phyloP scores from a whole-genome alignment of 2,888 invertebrate genomes.

The Pollenia griseotomentosa region DNA sequence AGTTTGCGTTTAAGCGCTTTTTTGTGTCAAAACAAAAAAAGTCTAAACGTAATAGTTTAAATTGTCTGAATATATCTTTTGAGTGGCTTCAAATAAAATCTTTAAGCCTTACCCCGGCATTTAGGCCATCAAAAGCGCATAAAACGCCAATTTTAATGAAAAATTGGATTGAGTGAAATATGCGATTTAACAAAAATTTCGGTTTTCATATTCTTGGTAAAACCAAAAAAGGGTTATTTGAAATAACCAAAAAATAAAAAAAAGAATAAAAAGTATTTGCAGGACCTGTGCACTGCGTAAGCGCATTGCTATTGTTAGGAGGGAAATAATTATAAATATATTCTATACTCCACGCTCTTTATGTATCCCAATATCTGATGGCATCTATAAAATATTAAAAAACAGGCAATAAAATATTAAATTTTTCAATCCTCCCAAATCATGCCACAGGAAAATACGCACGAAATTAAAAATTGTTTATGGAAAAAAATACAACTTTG shows the following conservation, averaged over 20 bases:
- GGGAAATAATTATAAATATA: slow-evolving; percentile 23
- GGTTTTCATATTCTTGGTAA: slow-evolving; percentile 55
- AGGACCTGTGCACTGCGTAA: slow-evolving; percentile 43
- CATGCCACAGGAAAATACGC: slow-evolving; percentile 45
- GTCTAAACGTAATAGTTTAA: background rate
- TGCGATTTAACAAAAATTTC: slow-evolving; percentile 75
- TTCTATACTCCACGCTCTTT: background rate
- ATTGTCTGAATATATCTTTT: slow-evolving; percentile 17
- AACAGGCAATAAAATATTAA: slow-evolving; percentile 22
- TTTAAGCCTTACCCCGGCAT: background rate
- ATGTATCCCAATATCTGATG: background rate
- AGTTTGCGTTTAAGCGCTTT: background rate
- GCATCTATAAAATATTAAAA: slow-evolving; percentile 13
- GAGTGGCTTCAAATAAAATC: slow-evolving; percentile 10
- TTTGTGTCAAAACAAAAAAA: background rate
- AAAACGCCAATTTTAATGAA: slow-evolving; percentile 58
- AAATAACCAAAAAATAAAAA: slow-evolving; percentile 63
- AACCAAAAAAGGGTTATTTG: slow-evolving; percentile 1
- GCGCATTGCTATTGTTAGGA: slow-evolving; percentile 32
- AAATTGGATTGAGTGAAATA: slow-evolving; percentile 67
- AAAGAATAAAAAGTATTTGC: slow-evolving; percentile 57
- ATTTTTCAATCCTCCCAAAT: background rate
- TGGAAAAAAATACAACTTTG: slow-evolving; percentile 59
- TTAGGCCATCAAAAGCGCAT: background rate
- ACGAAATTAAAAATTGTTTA: slow-evolving; percentile 69